Conservation (phyloP, 2,888 invertebrate genomes). For the Sepioteuthis lessoniana region DNA sequence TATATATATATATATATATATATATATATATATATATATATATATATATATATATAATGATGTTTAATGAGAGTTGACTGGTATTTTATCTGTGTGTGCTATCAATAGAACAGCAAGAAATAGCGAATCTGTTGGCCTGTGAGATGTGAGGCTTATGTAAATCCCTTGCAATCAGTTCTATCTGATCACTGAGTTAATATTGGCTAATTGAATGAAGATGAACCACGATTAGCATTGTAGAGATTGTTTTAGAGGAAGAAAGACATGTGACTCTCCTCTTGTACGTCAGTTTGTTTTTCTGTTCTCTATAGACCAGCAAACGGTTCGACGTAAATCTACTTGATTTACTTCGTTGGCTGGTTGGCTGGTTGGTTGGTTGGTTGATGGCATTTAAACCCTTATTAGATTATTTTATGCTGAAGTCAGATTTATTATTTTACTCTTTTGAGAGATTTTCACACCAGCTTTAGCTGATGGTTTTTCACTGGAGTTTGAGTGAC, state of each 20-base stretch:
- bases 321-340: too few relatives aligned
- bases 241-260: not conserved
- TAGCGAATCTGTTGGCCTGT: not conserved
- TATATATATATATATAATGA: not conserved
- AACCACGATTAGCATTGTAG: not conserved
- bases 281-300: not conserved
- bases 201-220: slow-evolving; percentile 8
- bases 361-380: too few relatives aligned
- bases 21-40: not conserved
- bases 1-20: not conserved
- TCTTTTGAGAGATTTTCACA: too few relatives aligned
- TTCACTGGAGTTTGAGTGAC: too few relatives aligned
- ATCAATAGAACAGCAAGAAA: not conserved
- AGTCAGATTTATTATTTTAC: too few relatives aligned
- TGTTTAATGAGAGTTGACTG: not conserved
- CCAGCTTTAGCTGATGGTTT: too few relatives aligned
- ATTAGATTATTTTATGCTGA: too few relatives aligned
- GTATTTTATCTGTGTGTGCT: not conserved
- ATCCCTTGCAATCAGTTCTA: not conserved
- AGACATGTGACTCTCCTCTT: not conserved
- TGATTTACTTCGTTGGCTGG: too few relatives aligned
- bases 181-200: slow-evolving; percentile 1
- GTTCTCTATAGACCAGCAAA: too few relatives aligned
- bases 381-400: too few relatives aligned
- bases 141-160: not conserved